These are phyloP conservation scores for sheep (Ovis aries) DNA, from an alignment of 2,113 vertebrate genomes.

Conservation along the genomic window ARS-UI_Ramb_v3.0 NC_056065.1:28701501-28702000, in stretches of 20 bases:
- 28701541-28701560: not conserved
- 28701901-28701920: not conserved
- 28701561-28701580: not conserved
- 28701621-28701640: not conserved
- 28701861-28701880: not conserved
- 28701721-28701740: not conserved
- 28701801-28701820: not conserved
- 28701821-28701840: not conserved
- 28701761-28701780: not conserved
- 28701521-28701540: not conserved
- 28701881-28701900: not conserved
- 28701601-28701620: not conserved
- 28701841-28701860: not conserved
- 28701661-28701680: not conserved
- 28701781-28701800: not conserved
- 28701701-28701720: not conserved
- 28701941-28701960: not conserved
- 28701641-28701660: not conserved
- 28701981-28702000: not conserved
- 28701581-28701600: not conserved
- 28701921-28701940: not conserved
- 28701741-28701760: not conserved
- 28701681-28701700: not conserved
- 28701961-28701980: not conserved
- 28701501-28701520: not conserved